Evolutionary conservation across 2,113 vertebrate species (phyloP), one percentile per base, ranked within the genome.

Genomic region (Eclectus roratus): DNA sequence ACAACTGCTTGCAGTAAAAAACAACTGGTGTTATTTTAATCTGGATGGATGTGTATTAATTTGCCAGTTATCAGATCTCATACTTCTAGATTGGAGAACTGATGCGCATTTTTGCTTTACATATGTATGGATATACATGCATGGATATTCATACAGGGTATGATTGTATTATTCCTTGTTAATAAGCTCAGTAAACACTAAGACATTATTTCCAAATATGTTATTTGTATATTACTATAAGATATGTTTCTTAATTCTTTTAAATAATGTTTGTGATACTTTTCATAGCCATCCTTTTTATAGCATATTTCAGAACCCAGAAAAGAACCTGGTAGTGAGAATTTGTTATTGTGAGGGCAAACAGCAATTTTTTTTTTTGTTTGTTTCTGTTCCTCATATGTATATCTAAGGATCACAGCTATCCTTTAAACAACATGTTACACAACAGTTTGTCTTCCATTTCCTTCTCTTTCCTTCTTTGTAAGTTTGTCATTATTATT

Each of bases 101-200:
- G 25, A 28, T 87, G 28, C 11, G 9, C 14, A 37, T 63, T 39
- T 61, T 65, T 21, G 15, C 29, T 2, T 11, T 64, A 41, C 7
- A 1, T 61, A 17, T 55, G 5, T n/a, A 19, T 50, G 46, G 25
- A 31, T 79, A 28, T 52, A n/a, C 29, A 46, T 60, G 27, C 10
- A 17, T 47, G 25, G 10, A 6, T 77, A 47, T 85, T 91, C 37
- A 33, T 29, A 18, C 2, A 66, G 23, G 0, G 0, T 29, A 9
- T 28, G 11, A 25, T 53, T 80, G 18, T 60, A 2, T 56, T 64
- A 35, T 33, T 74, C 27, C 47, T 50, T 33, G 4, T 68, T 60
- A 41, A 11, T 80, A 77, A 80, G 20, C 16, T 43, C 12, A 58
- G 2, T 49, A 64, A 58, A 63, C 10, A 1, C 16, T 41, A 37